Percentiles rank a stretch among this genome's conserved stretches.
Conservation (phyloP, 2,797 vertebrate genomes). For the Syngnathus rostellatus region DNA sequence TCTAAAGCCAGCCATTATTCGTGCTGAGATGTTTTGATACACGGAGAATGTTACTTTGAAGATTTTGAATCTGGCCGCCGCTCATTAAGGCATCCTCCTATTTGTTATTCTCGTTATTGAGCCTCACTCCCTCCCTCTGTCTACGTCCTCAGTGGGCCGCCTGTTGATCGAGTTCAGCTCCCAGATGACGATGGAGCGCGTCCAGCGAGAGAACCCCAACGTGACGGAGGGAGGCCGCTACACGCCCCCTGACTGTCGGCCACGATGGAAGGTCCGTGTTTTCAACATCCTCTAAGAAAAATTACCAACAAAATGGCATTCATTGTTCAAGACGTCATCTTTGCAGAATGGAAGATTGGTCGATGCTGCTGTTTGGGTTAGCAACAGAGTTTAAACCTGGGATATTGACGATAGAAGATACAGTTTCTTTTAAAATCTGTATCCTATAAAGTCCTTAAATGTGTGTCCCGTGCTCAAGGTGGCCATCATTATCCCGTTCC, state of each 20-base stretch:
- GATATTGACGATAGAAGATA: no score
- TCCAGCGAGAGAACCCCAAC: conserved; percentile 92
- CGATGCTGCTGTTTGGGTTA: no score
- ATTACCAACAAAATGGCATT: no score
- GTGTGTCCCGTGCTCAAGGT: conserved; percentile 54
- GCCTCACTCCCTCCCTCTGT: conserved; percentile 17
- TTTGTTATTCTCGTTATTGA: conserved; percentile 18
- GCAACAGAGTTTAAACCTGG: no score
- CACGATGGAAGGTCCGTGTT: conserved; percentile 75
- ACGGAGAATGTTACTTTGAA: conserved; percentile 7
- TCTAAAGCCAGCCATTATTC: conserved; percentile 32
- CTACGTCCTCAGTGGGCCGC: conserved; percentile 77
- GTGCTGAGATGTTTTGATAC: conserved; percentile 42
- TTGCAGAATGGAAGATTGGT: no score
- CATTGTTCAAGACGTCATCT: no score
- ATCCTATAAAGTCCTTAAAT: no score
- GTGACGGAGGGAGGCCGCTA: conserved; percentile 91
- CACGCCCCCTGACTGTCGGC: conserved; percentile 80
- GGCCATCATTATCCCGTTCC: conserved; percentile 96
- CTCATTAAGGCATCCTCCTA: conserved; percentile 8
- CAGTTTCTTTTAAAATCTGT: not conserved
- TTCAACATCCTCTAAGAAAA: not conserved
- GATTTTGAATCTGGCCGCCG: conserved; percentile 2
- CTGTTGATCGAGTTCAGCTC: conserved; percentile 97
- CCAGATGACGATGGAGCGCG: conserved; percentile 93